Percentiles rank a stretch among this genome's conserved stretches.
These are phyloP conservation scores for Punctoribates punctum DNA, from an alignment of 2,888 invertebrate genomes.

Conservation along the genomic window DNA sequence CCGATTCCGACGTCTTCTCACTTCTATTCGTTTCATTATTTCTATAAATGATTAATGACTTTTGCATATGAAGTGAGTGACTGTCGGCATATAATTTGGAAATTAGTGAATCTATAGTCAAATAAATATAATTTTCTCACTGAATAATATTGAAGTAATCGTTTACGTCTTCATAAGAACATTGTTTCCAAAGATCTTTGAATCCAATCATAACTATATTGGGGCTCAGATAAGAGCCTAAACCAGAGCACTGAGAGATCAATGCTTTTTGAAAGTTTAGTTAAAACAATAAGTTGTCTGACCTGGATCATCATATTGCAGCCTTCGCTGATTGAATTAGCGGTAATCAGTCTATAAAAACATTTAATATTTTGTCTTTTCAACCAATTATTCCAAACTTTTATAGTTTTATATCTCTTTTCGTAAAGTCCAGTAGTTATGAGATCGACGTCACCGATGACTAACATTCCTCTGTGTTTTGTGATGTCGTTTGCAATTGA, in stretches of 20 bases:
- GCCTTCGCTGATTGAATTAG: slow-evolving; percentile 53
- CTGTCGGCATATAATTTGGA: too few relatives aligned
- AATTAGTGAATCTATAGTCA: not conserved
- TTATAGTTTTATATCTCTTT: slow-evolving; percentile 28
- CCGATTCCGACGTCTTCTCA: not conserved
- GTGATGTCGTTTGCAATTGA: slow-evolving; percentile 88
- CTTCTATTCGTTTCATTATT: not conserved
- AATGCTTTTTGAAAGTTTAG: too few relatives aligned
- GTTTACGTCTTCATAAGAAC: slow-evolving; percentile 48
- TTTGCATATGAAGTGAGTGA: not conserved
- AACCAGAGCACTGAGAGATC: not conserved
- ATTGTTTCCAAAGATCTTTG: slow-evolving; percentile 54
- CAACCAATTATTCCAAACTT: slow-evolving; percentile 47
- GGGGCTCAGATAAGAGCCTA: slow-evolving; percentile 50
- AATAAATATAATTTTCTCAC: slow-evolving; percentile 49
- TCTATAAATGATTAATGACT: slow-evolving; percentile 11
- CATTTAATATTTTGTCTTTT: slow-evolving; percentile 46
- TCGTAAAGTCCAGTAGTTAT: not conserved
- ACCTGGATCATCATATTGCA: slow-evolving; percentile 46
- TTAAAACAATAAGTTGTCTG: too few relatives aligned
- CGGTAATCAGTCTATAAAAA: slow-evolving; percentile 48
- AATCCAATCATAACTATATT: slow-evolving; percentile 58
- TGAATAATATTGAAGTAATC: slow-evolving; percentile 54
- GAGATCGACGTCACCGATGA: slow-evolving; percentile 26
- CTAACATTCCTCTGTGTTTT: slow-evolving; percentile 58